phyloP scores from a whole-genome alignment of 2,113 vertebrate genomes.

The Vimba vimba region DNA sequence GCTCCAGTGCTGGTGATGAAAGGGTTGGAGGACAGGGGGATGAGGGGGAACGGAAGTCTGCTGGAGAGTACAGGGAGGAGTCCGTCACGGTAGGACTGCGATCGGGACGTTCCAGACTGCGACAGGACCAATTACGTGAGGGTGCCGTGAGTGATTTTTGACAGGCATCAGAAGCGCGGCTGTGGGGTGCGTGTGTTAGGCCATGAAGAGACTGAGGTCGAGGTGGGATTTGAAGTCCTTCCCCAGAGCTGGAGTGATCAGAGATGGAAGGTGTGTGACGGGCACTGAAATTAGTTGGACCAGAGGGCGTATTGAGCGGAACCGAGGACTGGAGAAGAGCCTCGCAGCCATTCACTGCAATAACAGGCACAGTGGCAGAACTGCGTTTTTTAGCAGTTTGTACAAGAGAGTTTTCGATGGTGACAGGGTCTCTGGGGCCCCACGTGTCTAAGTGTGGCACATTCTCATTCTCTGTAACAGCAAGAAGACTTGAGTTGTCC shows the following conservation, averaged over 20 bases:
- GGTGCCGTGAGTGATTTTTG: constrained; percentile 33
- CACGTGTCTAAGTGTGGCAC: neutral
- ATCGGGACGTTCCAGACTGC: constrained; percentile 39
- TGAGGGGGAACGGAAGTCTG: neutral
- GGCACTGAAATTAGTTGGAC: neutral
- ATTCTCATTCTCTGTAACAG: constrained; percentile 33
- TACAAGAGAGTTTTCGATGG: constrained; percentile 19
- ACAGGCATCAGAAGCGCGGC: neutral
- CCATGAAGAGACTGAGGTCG: neutral
- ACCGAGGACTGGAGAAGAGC: neutral
- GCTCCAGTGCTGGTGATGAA: constrained; percentile 41
- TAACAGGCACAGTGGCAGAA: neutral
- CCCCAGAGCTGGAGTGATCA: constrained; percentile 18
- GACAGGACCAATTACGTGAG: constrained; percentile 60
- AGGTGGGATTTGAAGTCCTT: constrained; percentile 15
- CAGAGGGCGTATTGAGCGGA: neutral
- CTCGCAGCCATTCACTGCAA: constrained; percentile 11
- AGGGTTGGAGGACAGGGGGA: neutral
- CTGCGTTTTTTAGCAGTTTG: constrained; percentile 21
- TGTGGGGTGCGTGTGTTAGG: neutral
- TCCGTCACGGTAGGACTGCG: constrained; percentile 5
- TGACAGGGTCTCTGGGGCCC: neutral
- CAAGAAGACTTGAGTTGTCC: constrained; percentile 18
- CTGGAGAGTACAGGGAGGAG: neutral
- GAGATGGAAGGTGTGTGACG: constrained; percentile 11